Base-by-base conservation (phyloP, 1,140 invertebrate species). In the Drosophila ohnishii region DNA sequence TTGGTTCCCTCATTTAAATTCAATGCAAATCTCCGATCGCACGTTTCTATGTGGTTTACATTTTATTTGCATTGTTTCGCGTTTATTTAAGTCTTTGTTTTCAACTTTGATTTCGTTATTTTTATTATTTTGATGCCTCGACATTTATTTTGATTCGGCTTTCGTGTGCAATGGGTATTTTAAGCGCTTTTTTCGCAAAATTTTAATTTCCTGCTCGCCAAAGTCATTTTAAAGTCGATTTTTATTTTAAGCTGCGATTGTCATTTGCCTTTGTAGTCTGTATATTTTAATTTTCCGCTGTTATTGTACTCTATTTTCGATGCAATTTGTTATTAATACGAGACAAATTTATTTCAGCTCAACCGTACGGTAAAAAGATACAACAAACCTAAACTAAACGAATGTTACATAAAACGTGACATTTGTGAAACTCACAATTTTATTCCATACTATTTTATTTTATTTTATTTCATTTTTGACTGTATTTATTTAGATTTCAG, bases 21-120 rank as follows among this genome's bases (percentile, higher is more conserved):
- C 84, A 60, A 83, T 79, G 60, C 83, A 83, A 88, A 82, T 63
- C 56, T 44, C 56, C 22, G 32, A 73, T 82, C 65, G 83, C 82
- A 85, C 78, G 83, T 87, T 82, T 75, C 70, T 34, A 63, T 75
- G 70, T 72, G 60, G 79, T 67, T 85, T 85, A 83, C 83, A 82
- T 82, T 82, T 87, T 55, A 58, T 72, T 57, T 64, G 73, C 65
- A 71, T 72, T 72, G 37, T 78, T 62, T 61, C 50, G 40, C 62
- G 48, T 75, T 69, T 82, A 64, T 75, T 81, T 65, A 60, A 61
- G 39, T 56, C 60, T 53, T 61, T 71, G 34, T 53, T 47, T 57
- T 61, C 39, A 13, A 16, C 61, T 10, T 39, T 40, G 64, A 45
- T 44, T 62, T 81, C 73, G 44, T 30, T 45, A 39, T 34, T 56